These are phyloP conservation scores for Solenopsis fugax DNA, from an alignment of 1,140 invertebrate genomes.

Conservation along the genomic window DNA sequence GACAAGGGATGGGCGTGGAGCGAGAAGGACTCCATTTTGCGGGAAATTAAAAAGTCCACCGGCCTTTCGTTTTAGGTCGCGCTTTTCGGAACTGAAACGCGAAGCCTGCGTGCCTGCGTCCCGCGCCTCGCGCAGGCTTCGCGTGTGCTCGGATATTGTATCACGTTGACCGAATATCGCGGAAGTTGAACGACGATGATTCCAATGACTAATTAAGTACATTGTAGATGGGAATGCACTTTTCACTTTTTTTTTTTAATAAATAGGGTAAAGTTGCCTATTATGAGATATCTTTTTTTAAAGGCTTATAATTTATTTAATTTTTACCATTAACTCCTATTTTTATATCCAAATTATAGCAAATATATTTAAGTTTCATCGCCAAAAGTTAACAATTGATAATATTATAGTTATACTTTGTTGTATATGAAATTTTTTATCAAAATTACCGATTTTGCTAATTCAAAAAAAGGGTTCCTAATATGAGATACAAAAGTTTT, in stretches of 20 bases:
- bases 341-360: no score
- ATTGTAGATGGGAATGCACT: not conserved
- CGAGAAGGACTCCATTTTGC: slow-evolving; percentile 83
- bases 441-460: no score
- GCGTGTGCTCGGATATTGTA: slow-evolving; percentile 10
- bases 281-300: no score
- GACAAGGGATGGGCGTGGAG: slow-evolving; percentile 85
- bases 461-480: no score
- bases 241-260: not conserved
- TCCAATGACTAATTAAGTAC: not conserved
- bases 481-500: no score
- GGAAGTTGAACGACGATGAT: not conserved
- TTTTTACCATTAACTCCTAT: no score
- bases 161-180: not conserved
- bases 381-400: no score
- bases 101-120: slow-evolving; percentile 11
- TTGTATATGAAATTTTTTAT: no score
- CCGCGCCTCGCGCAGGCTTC: not conserved
- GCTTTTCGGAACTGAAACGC: slow-evolving; percentile 53
- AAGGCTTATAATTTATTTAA: no score
- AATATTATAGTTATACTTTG: no score
- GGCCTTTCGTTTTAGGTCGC: slow-evolving; percentile 57
- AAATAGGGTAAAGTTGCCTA: no score
- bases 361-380: no score
- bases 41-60: slow-evolving; percentile 83